These are phyloP conservation scores for Drosophila pegasa DNA, from an alignment of 2,888 invertebrate species.

Conservation along the genomic window DNA sequence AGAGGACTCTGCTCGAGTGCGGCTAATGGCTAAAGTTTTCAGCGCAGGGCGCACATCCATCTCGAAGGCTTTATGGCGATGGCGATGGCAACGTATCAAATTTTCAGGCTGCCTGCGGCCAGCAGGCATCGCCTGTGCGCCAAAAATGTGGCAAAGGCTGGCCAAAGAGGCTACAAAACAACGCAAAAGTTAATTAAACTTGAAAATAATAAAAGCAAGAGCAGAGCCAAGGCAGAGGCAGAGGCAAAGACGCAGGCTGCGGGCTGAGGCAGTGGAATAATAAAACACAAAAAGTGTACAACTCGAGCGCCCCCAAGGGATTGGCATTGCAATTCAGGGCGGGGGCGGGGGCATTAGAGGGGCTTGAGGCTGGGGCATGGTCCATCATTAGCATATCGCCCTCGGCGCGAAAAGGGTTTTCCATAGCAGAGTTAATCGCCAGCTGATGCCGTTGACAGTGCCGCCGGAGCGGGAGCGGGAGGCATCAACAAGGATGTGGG, in stretches of 20 bases:
- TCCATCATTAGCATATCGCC: slow-evolving; percentile 78
- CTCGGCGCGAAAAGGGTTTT: slow-evolving; percentile 71
- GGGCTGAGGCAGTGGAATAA: slow-evolving; percentile 47
- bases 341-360: not conserved
- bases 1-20: slow-evolving; percentile 11
- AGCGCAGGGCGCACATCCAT: slow-evolving; percentile 42
- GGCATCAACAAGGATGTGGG: not conserved
- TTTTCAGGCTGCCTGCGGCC: slow-evolving; percentile 51
- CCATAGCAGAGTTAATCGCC: slow-evolving; percentile 75
- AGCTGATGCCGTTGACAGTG: slow-evolving; percentile 74
- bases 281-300: slow-evolving; percentile 75
- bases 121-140: slow-evolving; percentile 29
- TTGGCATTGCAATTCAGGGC: slow-evolving; percentile 23
- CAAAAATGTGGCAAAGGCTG: slow-evolving; percentile 49
- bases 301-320: slow-evolving; percentile 36
- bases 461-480: slow-evolving; percentile 29
- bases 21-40: slow-evolving; percentile 36
- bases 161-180: slow-evolving; percentile 63
- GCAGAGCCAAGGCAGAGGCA: slow-evolving; percentile 19
- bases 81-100: slow-evolving; percentile 60
- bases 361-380: slow-evolving; percentile 29
- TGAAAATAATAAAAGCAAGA: slow-evolving; percentile 77
- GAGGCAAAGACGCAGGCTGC: not conserved
- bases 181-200: slow-evolving; percentile 76
- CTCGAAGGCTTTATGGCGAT: slow-evolving; percentile 45